Percentiles rank a stretch among this genome's conserved stretches.
Conservation (phyloP, 2,113 vertebrate species). For the Solenodon paradoxus region DNA sequence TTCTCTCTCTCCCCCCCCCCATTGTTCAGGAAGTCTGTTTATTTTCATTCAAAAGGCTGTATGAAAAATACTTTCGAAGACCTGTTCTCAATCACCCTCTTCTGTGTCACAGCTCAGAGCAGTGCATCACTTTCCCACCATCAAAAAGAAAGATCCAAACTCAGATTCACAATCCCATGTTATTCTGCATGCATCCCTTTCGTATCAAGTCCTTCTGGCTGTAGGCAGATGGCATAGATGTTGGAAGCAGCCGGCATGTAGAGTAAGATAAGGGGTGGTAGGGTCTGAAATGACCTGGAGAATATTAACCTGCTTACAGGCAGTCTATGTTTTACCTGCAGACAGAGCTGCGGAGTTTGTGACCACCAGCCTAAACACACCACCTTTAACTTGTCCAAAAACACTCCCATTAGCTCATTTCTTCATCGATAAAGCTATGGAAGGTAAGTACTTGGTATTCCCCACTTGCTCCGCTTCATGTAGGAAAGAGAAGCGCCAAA, state of each 20-base stretch:
- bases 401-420: neutral
- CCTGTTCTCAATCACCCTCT: constrained; percentile 26
- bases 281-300: neutral
- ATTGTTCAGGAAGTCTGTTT: neutral
- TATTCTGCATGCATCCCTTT: neutral
- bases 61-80: constrained; percentile 47
- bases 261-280: neutral
- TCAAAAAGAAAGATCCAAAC: neutral
- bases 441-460: neutral
- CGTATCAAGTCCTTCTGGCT: neutral
- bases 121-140: neutral
- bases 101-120: neutral
- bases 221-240: neutral
- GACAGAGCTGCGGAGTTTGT: neutral
- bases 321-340: neutral
- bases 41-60: neutral
- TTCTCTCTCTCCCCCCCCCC: rapidly evolving
- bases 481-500: neutral
- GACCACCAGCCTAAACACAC: neutral
- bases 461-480: neutral
- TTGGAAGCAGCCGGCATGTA: neutral
- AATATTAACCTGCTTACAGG: rapidly evolving
- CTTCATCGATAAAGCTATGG: neutral
- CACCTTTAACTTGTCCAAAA: neutral
- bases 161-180: neutral